These are phyloP conservation scores for Penaeus japonicus DNA, from an alignment of 1,140 invertebrate species.

Conservation along the genomic window DNA sequence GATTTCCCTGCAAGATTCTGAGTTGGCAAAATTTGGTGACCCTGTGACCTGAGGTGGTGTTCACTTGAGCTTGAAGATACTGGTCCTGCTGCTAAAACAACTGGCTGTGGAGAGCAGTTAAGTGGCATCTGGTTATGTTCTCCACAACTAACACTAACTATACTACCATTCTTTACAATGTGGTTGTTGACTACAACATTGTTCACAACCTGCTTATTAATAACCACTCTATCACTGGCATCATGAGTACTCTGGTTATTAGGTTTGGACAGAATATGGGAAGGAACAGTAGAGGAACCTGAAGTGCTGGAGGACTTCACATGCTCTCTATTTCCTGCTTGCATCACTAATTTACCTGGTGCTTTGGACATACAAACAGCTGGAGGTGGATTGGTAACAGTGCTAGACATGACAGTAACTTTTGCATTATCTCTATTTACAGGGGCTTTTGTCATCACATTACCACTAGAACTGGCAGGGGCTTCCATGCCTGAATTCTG, in stretches of 20 bases:
- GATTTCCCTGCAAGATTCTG: not conserved
- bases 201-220: conserved; percentile 48
- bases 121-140: not conserved
- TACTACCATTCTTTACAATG: conserved; percentile 30
- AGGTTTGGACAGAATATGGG: not conserved
- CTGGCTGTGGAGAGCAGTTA: not conserved
- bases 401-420: too few relatives aligned
- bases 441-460: not conserved
- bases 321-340: too few relatives aligned
- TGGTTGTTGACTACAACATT: conserved; percentile 34
- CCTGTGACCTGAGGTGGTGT: not conserved
- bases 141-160: conserved; percentile 12
- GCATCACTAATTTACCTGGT: too few relatives aligned
- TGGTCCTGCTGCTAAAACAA: conserved; percentile 23
- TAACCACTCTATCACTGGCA: conserved; percentile 3
- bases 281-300: not conserved
- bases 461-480: not conserved
- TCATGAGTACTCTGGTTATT: not conserved
- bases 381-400: too few relatives aligned
- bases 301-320: not conserved
- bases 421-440: too few relatives aligned
- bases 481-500: not conserved
- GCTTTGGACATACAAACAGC: not conserved
- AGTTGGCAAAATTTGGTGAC: not conserved
- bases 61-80: too few relatives aligned